Base-by-base conservation (phyloP, 2,888 invertebrate genomes). In the Mesochorus sp. region DNA sequence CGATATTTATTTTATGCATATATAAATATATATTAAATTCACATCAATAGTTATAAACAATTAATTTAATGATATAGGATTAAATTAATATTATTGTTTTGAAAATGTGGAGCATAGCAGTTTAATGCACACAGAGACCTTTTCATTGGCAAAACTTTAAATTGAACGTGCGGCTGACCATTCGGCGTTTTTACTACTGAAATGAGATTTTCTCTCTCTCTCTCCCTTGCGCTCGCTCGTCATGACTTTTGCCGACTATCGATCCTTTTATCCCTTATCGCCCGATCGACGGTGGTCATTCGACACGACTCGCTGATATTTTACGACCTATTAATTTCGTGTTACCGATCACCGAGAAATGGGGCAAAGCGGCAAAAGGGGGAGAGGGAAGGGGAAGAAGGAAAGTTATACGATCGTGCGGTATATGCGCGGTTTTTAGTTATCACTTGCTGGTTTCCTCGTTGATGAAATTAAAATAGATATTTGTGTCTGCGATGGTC, bases 141-240 rank as follows among this genome's bases (percentile, higher is more conserved):
- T 66, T 68, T 62, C 59, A 34, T 31, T 34, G 64, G 6, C 24
- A n/a, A 66, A 76, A 71, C 66, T 76, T 76, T 71, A 34, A 34
- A 71, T 71, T 42, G 64, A 66, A 19, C 26, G 51, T 12, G 76
- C 51, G 71, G 57, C 66, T 76, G 76, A 76, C 66, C 76, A 51
- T 71, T 71, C 39, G 66, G 31, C 39, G 57, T 71, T 76, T 76
- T 71, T 66, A 76, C 76, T 76, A 76, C 76, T 71, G 71, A 53
- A 66, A 59, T 34, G 39, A 31, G 47, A 55, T 12, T n/a, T 14
- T 44, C 34, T 21, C 24, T n/a, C 17, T 39, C 44, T 2, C 12
- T 14, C 24, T 4, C 28, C 26, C 28, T 49, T 39, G 34, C 62
- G 26, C 17, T 47, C 14, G 0, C 24, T 4, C 42, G 17, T 12